Base-by-base conservation (phyloP, 2,113 vertebrate species). In the Cynocephalus volans region DNA sequence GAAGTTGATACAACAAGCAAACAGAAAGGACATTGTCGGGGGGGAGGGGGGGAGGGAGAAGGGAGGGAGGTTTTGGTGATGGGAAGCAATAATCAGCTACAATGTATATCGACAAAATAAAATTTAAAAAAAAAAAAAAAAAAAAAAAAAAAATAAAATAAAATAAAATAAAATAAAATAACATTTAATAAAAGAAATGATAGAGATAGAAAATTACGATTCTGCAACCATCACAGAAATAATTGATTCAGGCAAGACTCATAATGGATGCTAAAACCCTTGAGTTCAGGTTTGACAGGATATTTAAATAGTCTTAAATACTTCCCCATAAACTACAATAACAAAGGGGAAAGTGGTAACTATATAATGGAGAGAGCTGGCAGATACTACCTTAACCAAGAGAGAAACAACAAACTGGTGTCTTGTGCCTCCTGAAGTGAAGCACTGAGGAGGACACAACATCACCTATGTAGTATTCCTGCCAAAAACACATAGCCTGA, bases 201-300 rank as follows among this genome's bases (percentile, higher is more conserved):
- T 48, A 62, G n/a, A 60, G 24, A 67, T 95, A 54, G 36, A 83
- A 83, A 87, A 64, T 58, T 52, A 73, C 52, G 28, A 41, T 62
- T 96, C 93, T 52, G 62, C 17, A 93, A 50, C 33, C 64, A 45
- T 67, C 24, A 67, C 21, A 93, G 60, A 95, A 95, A 64, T 75
- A 80, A 79, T 79, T 90, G 72, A 91, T 65, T 89, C 1, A 8
- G 48, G 33, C 36, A 69, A 88, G 31, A 92, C n/a, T 90, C 11
- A 0, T 65, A 60, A 7, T 21, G 41, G 33, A 88, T 70, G 41
- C 2, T 80, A 70, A 84, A 81, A 75, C 9, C 36, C 28, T 48
- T 65, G n/a, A 77, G 65, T 56, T 84, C 84, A 77, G 65, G 15
- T 31, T 77, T 26, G n/a, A 52, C 8, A 65, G 41, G 33, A 14